Evolutionary conservation across 1,140 invertebrate species (phyloP).

Genomic region (Aphidius gifuensis): DNA sequence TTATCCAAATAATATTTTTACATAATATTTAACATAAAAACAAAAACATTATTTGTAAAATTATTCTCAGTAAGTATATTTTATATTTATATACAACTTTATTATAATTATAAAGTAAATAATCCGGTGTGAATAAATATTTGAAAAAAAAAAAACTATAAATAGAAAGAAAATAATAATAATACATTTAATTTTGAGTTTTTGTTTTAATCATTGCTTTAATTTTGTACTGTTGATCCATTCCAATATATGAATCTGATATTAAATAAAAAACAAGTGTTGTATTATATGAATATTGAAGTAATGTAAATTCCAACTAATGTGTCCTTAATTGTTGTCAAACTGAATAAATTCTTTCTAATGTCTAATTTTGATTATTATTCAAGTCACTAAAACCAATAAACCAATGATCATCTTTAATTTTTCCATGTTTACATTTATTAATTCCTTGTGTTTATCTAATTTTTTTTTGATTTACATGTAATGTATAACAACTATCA

Average conservation of each 20-base stretch:
- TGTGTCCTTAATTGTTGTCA: constrained; percentile 49
- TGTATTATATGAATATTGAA: constrained; percentile 63
- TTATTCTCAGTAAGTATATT: no score
- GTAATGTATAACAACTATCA: constrained; percentile 71
- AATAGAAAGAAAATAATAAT: no score
- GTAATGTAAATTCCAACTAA: constrained; percentile 67
- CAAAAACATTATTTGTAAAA: no score
- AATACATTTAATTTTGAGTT: constrained; percentile 20
- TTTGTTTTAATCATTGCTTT: constrained; percentile 63
- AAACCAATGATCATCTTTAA: constrained; percentile 96
- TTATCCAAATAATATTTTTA: no score
- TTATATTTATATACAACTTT: no score
- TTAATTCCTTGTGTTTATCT: constrained; percentile 59
- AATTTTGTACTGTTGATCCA: constrained; percentile 91
- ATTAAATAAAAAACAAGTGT: constrained; percentile 85
- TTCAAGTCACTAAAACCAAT: constrained; percentile 75
- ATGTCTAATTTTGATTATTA: constrained; percentile 74
- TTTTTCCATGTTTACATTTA: constrained; percentile 83
- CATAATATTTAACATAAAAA: no score
- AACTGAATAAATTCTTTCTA: constrained; percentile 65
- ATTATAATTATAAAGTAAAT: no score
- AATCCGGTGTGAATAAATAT: no score
- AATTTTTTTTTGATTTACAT: constrained; percentile 57
- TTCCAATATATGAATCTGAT: constrained; percentile 90
- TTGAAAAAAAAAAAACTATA: no score